Conservation (phyloP, 2,797 vertebrate species). For the Characodon lateralis region DNA sequence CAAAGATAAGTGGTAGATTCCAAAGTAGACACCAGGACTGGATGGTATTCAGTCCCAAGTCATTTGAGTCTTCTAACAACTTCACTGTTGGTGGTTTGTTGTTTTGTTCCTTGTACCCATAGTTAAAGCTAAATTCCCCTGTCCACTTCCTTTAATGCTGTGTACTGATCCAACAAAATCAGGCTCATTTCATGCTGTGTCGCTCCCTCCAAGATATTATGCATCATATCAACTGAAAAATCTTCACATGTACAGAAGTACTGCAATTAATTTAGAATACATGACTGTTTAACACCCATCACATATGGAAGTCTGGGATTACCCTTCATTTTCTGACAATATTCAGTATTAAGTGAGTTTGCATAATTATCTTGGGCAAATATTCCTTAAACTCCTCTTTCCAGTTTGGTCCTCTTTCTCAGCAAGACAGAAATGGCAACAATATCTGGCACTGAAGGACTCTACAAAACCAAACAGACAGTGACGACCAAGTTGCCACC, state of each 20-base stretch:
- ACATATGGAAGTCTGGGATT: conserved; percentile 25
- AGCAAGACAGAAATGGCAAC: conserved; percentile 7
- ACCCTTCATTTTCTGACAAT: conserved; percentile 20
- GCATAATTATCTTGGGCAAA: conserved; percentile 15
- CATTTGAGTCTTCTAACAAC: conserved; percentile 5
- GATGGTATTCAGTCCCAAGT: background rate
- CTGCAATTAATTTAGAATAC: conserved; percentile 26
- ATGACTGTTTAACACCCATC: conserved; percentile 28
- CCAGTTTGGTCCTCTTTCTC: conserved; percentile 21
- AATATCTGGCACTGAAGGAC: conserved; percentile 48
- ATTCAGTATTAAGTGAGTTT: conserved; percentile 11
- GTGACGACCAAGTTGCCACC: conserved; percentile 45
- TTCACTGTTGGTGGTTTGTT: conserved; percentile 1
- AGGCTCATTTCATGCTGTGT: conserved; percentile 33
- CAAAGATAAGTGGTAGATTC: conserved; percentile 15
- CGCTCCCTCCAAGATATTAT: conserved; percentile 24
- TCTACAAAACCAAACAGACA: conserved; percentile 42
- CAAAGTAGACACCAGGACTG: conserved; percentile 13
- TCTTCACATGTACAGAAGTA: conserved; percentile 26
- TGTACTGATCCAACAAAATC: background rate
- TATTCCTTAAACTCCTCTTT: no score
- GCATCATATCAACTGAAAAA: conserved; percentile 30
- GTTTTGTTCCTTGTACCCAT: conserved; percentile 11
- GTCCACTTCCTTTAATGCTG: conserved; percentile 12
- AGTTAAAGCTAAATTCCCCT: conserved; percentile 37